Evolutionary conservation across 1,140 invertebrate species (phyloP).

Genomic region (Macrobrachium nipponense): DNA sequence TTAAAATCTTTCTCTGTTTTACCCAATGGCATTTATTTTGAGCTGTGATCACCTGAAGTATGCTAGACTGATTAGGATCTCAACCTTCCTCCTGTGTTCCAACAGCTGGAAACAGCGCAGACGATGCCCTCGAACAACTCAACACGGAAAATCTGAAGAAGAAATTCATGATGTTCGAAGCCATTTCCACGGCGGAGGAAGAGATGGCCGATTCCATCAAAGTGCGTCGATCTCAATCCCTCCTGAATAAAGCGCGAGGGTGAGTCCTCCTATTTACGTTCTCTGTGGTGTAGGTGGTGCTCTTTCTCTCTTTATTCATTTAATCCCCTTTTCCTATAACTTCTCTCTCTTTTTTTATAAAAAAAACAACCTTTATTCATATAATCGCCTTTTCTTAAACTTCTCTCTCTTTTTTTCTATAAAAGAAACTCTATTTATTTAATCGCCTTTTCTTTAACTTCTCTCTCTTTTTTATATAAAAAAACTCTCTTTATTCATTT

Average conservation of each 20-base stretch:
- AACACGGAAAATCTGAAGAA: constrained; percentile 29
- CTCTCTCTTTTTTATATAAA: background rate
- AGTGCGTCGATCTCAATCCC: constrained; percentile 37
- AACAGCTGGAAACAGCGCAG: constrained; percentile 46
- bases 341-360: background rate
- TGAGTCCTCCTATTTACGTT: background rate
- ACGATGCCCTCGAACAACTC: constrained; percentile 44
- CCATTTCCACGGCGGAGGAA: constrained; percentile 39
- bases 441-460: background rate
- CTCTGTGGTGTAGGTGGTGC: too few species aligned
- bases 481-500: too few species aligned
- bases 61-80: background rate
- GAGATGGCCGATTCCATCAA: constrained; percentile 7
- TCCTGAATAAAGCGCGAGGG: constrained; percentile 37
- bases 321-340: too few species aligned
- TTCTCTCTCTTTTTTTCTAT: background rate
- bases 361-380: too few species aligned
- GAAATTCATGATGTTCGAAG: constrained; percentile 53
- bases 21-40: background rate
- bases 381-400: background rate
- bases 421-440: too few species aligned
- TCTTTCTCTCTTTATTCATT: too few species aligned
- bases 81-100: background rate
- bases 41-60: background rate
- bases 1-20: too few species aligned